These are phyloP conservation scores for Tachysurus fulvidraco DNA, from an alignment of 2,113 vertebrate species.

Conservation along the genomic window DNA sequence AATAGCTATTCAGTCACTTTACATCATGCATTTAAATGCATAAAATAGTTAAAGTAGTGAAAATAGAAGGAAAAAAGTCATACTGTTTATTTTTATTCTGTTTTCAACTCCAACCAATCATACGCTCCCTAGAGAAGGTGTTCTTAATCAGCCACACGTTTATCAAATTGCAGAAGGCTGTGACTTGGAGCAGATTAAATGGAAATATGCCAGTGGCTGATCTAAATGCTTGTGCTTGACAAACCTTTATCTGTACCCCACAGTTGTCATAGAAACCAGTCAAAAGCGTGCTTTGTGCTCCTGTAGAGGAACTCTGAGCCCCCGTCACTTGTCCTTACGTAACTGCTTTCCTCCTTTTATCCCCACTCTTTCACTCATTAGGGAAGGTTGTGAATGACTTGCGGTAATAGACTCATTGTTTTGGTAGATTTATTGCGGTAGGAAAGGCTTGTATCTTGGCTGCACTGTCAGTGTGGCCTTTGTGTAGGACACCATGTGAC, in stretches of 20 bases:
- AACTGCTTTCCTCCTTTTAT: slow-evolving; percentile 30
- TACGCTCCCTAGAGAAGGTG: background rate
- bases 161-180: slow-evolving; percentile 34
- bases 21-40: background rate
- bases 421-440: slow-evolving; percentile 21
- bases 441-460: slow-evolving; percentile 10
- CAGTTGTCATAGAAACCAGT: slow-evolving; percentile 49
- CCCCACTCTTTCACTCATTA: slow-evolving; percentile 16
- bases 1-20: background rate
- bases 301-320: slow-evolving; percentile 32
- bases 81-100: background rate
- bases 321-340: slow-evolving; percentile 2
- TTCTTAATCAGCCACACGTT: background rate
- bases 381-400: slow-evolving; percentile 29
- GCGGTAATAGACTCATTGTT: slow-evolving; percentile 9
- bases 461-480: slow-evolving; percentile 28
- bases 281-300: slow-evolving; percentile 52
- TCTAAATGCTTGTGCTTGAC: slow-evolving; percentile 41
- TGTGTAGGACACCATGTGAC: slow-evolving; percentile 29
- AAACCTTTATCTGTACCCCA: slow-evolving; percentile 41
- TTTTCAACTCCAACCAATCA: slow-evolving; percentile 4
- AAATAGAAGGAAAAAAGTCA: background rate
- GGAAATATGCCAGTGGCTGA: slow-evolving; percentile 37
- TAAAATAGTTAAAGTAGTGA: background rate
- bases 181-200: slow-evolving; percentile 25